phyloP scores from a whole-genome alignment of 2,113 vertebrate genomes.

The Anguilla japonica region DNA sequence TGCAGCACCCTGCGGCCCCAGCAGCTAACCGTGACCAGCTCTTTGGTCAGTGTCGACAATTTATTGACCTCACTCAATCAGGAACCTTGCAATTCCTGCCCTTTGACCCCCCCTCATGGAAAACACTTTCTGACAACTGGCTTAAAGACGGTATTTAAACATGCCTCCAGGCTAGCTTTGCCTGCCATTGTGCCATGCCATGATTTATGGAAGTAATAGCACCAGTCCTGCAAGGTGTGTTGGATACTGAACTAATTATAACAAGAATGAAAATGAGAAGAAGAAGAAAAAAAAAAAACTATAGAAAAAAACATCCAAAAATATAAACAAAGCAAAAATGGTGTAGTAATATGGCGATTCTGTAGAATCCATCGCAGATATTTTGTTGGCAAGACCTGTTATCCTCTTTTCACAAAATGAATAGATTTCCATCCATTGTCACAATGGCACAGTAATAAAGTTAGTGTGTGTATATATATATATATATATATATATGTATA shows the following conservation, averaged over 20 bases:
- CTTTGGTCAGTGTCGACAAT: background rate
- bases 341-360: background rate
- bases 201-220: conserved; percentile 11
- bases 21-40: background rate
- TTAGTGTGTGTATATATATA: too few species aligned
- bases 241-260: conserved; percentile 31
- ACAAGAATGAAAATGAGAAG: conserved; percentile 46
- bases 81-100: background rate
- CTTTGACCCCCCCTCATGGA: background rate
- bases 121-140: conserved; percentile 3
- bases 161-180: background rate
- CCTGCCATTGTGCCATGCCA: background rate
- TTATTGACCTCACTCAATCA: conserved; percentile 23
- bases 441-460: too few species aligned
- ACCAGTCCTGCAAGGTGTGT: background rate
- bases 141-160: conserved; percentile 14
- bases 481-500: too few species aligned
- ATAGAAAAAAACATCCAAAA: background rate
- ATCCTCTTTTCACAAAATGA: background rate
- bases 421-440: too few species aligned
- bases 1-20: background rate
- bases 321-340: background rate
- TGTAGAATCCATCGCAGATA: background rate
- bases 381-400: background rate
- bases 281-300: background rate